Evolutionary conservation across 2,888 invertebrate genomes (phyloP), one percentile per base, ranked within the genome.

Genomic region (Eupithecia dodoneata): DNA sequence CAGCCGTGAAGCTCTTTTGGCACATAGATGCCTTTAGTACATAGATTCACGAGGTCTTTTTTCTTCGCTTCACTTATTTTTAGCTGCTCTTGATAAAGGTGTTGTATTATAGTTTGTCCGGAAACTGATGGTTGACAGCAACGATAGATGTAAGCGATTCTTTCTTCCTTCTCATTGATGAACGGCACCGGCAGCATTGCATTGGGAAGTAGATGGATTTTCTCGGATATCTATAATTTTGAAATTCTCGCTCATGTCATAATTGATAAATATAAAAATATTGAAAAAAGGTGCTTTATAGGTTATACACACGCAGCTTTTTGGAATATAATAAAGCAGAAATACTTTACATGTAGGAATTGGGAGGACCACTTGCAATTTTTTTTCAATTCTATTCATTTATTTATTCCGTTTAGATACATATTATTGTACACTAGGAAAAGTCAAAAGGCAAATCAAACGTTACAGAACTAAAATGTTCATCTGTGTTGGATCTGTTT

Each of bases 401-500:
- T n/a, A n/a, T n/a, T n/a, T n/a, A n/a, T n/a, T n/a, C n/a, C n/a
- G n/a, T n/a, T n/a, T n/a, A n/a, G n/a, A n/a, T n/a, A n/a, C n/a
- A n/a, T n/a, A n/a, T n/a, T n/a, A n/a, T n/a, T n/a, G n/a, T n/a
- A n/a, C n/a, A n/a, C n/a, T n/a, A n/a, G n/a, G n/a, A n/a, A n/a
- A n/a, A n/a, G n/a, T n/a, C n/a, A n/a, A n/a, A n/a, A n/a, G n/a
- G 49, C 2, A 49, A 49, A 49, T 49, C 49, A 15, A 72, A 18
- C 74, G 69, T 70, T 76, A 30, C 30, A 30, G 30, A 30, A 30
- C 30, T 30, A 30, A 30, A 30, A 30, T 30, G 30, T 30, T 30
- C 30, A 30, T 18, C 44, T 65, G 30, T 44, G 77, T 75, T 44
- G 63, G 63, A 63, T 63, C 69, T 77, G 41, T 76, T 67, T 74